A percentile compares a stretch with the other conserved stretches of the same genome.
Evolutionary conservation across 2,113 vertebrate genomes (phyloP).

Genomic region (Perognathus longimembris): DNA sequence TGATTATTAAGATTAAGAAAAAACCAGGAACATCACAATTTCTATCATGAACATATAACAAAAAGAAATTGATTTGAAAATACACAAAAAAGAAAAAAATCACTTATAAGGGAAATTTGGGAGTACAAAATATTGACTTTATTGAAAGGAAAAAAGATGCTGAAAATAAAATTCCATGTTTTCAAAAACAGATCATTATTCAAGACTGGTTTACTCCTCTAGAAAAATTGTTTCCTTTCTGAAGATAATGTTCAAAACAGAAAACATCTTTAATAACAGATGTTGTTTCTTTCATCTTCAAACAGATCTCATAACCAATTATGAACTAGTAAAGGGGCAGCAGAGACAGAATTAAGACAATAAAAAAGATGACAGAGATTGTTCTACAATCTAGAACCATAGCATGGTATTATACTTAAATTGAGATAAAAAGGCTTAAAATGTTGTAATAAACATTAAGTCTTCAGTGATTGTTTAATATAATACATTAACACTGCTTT

Average conservation of each 20-base stretch:
- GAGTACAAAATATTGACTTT: neutral
- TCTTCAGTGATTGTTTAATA: neutral
- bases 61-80: neutral
- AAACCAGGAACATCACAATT: neutral
- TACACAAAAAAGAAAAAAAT: neutral
- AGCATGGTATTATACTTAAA: neutral
- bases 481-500: neutral
- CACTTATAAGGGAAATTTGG: neutral
- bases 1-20: conserved; percentile 2
- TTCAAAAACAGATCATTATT: neutral
- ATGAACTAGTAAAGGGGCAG: neutral
- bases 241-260: conserved; percentile 8
- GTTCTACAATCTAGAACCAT: neutral
- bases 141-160: neutral
- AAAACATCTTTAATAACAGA: conserved; percentile 24
- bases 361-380: neutral
- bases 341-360: neutral
- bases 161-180: neutral
- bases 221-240: neutral
- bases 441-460: conserved; percentile 10
- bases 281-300: conserved; percentile 22
- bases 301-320: conserved; percentile 10
- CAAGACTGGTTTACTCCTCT: neutral
- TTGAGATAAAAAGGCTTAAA: neutral
- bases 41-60: neutral